Conservation (phyloP, 2,888 invertebrate genomes). For the Tholera decimalis region DNA sequence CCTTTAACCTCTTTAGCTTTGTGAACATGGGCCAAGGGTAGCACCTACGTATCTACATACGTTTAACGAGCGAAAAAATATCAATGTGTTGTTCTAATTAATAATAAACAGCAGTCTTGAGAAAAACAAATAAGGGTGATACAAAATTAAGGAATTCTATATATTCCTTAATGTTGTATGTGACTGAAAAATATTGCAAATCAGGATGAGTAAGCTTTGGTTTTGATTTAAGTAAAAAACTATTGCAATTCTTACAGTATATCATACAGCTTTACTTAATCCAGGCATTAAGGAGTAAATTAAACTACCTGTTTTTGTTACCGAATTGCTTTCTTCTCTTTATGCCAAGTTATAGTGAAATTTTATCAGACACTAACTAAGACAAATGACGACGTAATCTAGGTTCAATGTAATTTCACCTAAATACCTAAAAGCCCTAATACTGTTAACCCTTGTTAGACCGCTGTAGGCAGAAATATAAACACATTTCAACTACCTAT, state of each 20-base stretch:
- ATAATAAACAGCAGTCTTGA: background rate
- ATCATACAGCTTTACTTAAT: background rate
- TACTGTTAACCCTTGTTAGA: slow-evolving; percentile 7
- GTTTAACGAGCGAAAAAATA: background rate
- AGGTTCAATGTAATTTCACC: slow-evolving; percentile 65
- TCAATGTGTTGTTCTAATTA: background rate
- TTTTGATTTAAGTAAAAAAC: no score
- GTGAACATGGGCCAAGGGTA: slow-evolving; percentile 17
- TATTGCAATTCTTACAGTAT: background rate
- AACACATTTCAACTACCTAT: background rate
- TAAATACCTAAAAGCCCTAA: slow-evolving; percentile 45
- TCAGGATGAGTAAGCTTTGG: no score
- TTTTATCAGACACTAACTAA: slow-evolving; percentile 68
- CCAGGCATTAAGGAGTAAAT: slow-evolving; percentile 18
- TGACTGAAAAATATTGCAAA: no score
- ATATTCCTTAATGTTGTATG: no score
- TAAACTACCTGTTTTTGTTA: slow-evolving; percentile 24
- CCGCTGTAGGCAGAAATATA: background rate
- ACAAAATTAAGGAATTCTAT: background rate
- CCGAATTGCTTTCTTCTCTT: slow-evolving; percentile 25
- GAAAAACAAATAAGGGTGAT: background rate
- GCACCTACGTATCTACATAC: background rate
- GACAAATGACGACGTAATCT: slow-evolving; percentile 69
- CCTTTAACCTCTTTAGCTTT: slow-evolving; percentile 42
- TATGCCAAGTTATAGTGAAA: slow-evolving; percentile 43